phyloP scores from a whole-genome alignment of 2,797 vertebrate genomes.

The Dipus sagitta region DNA sequence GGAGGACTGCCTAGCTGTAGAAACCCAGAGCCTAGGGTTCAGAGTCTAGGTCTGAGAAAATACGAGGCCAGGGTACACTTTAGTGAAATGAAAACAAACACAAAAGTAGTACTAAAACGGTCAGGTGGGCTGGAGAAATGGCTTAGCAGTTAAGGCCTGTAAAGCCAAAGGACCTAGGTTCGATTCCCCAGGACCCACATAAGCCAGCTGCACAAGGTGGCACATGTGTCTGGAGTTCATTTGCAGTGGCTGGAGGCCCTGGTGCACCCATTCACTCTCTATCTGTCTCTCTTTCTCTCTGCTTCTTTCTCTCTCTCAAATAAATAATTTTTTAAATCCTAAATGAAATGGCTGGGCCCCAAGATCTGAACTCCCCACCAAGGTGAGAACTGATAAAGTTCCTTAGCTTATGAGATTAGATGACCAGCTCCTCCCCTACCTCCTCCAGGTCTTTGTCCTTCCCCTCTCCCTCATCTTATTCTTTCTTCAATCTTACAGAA shows the following conservation, averaged over 20 bases:
- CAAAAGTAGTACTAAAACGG: neutral
- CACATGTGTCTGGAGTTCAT: too few species aligned
- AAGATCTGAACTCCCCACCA: neutral
- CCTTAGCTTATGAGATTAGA: neutral
- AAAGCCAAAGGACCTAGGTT: too few species aligned
- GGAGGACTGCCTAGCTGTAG: neutral
- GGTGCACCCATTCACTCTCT: too few species aligned
- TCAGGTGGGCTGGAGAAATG: too few species aligned
- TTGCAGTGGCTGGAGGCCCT: too few species aligned
- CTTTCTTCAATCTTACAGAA: neutral
- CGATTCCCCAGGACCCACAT: too few species aligned
- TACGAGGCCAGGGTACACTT: neutral
- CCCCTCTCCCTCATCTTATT: neutral
- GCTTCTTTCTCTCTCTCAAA: too few species aligned
- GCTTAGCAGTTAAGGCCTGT: too few species aligned
- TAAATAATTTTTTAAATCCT: too few species aligned
- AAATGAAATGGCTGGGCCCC: neutral
- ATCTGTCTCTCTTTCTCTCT: too few species aligned
- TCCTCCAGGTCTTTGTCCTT: neutral
- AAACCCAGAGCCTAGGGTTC: neutral
- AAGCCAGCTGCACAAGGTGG: too few species aligned
- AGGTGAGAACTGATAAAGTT: neutral
- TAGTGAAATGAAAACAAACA: neutral
- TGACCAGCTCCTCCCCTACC: neutral
- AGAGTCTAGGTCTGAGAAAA: neutral